Evolutionary conservation across 2,888 invertebrate genomes (phyloP), one percentile per base, ranked within the genome.

Genomic region (Orthosia gothica): DNA sequence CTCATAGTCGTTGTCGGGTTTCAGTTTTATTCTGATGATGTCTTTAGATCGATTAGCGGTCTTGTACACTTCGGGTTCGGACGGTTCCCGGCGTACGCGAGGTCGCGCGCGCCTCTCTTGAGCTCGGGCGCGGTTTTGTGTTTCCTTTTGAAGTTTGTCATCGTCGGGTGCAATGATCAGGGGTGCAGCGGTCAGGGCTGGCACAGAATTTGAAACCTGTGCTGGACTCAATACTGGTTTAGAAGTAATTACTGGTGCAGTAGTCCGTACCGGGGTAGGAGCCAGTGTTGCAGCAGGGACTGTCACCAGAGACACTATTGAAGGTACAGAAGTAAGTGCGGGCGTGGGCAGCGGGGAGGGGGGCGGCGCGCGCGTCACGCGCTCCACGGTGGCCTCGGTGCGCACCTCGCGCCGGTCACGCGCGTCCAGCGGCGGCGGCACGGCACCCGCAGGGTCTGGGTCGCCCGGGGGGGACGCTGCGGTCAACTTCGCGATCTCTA

Each of bases 1-100:
- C 40, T 97, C 97, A 89, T 98, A 98, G 92, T 98, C 97, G 64
- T 97, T 97, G 90, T 98, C 98, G 0, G 98, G 98, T 88, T 98
- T 98, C 62, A 98, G 92, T 92, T 97, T 97, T 78, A 98, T 98
- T 76, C 98, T 95, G 82, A 98, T 95, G 26, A 96, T 90, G 73
- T 95, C 92, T 84, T 95, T 96, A 7, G 94, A 91, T 54, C 90
- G 90, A 81, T 95, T 95, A 15, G 88, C 88, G 61, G 86, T 89
- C 74, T 93, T 92, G 74, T 93, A 93, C 18, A 94, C 94, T 76
- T 95, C 95, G 3, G 95, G 93, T 66, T 94, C 94, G n/a, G 92
- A 92, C 15, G 92, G 92, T 70, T 94, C 93, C 16, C 93, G 90
- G 3, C 92, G 87, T 40, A 92, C 89, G 23, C 92, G 90, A 2